phyloP scores from a whole-genome alignment of 2,113 vertebrate genomes.

The Garra rufa region DNA sequence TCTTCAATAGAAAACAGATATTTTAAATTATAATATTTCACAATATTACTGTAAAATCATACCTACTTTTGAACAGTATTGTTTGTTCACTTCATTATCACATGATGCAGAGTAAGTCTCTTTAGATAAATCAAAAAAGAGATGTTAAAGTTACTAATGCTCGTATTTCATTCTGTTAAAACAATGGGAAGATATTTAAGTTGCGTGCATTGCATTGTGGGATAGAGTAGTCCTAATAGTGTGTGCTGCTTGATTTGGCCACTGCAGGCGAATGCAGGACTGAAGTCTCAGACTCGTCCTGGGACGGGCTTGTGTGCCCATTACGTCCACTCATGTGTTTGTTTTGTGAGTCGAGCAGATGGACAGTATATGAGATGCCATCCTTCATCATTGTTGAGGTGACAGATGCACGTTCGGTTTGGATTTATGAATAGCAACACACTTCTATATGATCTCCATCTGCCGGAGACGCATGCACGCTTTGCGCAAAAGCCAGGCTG shows the following conservation, averaged over 20 bases:
- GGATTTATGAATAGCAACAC: slow-evolving; percentile 4
- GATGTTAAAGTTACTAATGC: not conserved
- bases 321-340: not conserved
- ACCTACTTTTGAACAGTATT: not conserved
- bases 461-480: not conserved
- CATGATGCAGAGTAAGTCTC: no score
- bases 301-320: not conserved
- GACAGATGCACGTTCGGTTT: slow-evolving; percentile 49
- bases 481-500: not conserved
- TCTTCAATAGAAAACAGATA: not conserved
- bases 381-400: slow-evolving; percentile 68
- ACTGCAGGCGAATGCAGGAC: no score
- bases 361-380: slow-evolving; percentile 68
- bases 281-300: not conserved
- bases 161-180: not conserved
- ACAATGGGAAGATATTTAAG: not conserved
- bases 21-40: not conserved
- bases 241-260: not conserved
- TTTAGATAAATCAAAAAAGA: no score
- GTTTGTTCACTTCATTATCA: not conserved
- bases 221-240: not conserved
- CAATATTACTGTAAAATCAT: not conserved
- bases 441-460: not conserved
- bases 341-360: slow-evolving; percentile 66
- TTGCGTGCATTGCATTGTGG: not conserved